Evolutionary conservation across 2,888 invertebrate genomes (phyloP), one percentile per base, ranked within the genome.

Genomic region (Synergus umbraculus): DNA sequence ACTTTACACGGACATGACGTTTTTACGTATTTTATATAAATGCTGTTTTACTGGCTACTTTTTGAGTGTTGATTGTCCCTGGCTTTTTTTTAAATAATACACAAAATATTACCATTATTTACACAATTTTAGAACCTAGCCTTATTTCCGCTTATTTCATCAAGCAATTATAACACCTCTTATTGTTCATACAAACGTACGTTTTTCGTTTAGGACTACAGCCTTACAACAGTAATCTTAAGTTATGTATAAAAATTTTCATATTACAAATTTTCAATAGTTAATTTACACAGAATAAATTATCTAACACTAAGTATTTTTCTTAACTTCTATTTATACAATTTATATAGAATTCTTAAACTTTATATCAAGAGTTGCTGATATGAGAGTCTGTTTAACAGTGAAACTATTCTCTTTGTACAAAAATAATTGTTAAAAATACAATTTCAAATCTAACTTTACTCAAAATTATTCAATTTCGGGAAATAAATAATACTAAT

Each of bases 261-360:
- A 80, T 76, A 41, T 80, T 82, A 78, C 43, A 76, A 63, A 64
- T 84, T 81, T 46, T 37, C 65, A 73, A 69, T 81, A 78, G 58
- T 84, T 84, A 85, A 83, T 86, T 84, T 87, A 88, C 82, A 84
- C 83, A 84, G 83, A 88, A 88, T 88, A 88, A 88, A 88, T 88
- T 87, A 88, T 86, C 84, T 88, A 87, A 78, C 73, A 77, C 86
- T 86, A 86, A 83, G 67, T 79, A 83, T 79, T 73, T 73, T 37
- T 9, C 73, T 73, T 73, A 73, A 22, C 49, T 54, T 54, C 54
- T 73, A 73, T 78, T 79, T 79, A 79, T 69, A 79, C 76, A 79
- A 37, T 54, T 73, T 54, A 49, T 73, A 73, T 73, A 73, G 15
- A 73, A 73, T 73, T 10, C 73, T 54, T 73, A 73, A 66, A 66